A percentile compares a stretch with the other conserved stretches of the same genome.
phyloP scores from a whole-genome alignment of 2,888 invertebrate species.

The Lasiommata megera region DNA sequence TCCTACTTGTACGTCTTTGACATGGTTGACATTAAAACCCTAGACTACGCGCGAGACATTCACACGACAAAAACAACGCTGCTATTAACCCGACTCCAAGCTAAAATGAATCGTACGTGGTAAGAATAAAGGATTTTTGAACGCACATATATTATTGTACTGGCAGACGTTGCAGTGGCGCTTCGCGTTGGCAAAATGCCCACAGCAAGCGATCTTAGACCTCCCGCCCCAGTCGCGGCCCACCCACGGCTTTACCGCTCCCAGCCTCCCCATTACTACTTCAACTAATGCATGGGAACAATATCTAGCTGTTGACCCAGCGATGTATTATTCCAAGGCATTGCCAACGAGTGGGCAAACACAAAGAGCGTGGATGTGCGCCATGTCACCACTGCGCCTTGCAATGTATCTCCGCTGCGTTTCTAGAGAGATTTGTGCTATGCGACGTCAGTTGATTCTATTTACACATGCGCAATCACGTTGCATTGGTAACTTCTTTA shows the following conservation, averaged over 20 bases:
- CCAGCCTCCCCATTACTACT: slow-evolving; percentile 56
- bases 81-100: slow-evolving; percentile 16
- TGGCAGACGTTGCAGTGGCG: slow-evolving; percentile 66
- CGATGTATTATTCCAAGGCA: slow-evolving; percentile 48
- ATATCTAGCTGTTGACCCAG: slow-evolving; percentile 50
- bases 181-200: slow-evolving; percentile 73
- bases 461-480: slow-evolving; percentile 18
- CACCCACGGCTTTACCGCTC: slow-evolving; percentile 53
- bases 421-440: slow-evolving; percentile 10
- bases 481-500: background rate
- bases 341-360: slow-evolving; percentile 22
- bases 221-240: slow-evolving; percentile 40
- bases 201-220: slow-evolving; percentile 57
- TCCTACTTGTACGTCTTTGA: slow-evolving; percentile 47
- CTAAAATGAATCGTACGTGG: slow-evolving; percentile 47
- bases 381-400: slow-evolving; percentile 21
- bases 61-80: slow-evolving; percentile 40
- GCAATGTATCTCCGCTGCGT: slow-evolving; percentile 21
- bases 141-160: slow-evolving; percentile 43
- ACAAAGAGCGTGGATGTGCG: slow-evolving; percentile 24
- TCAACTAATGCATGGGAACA: slow-evolving; percentile 58
- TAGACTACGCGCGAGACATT: slow-evolving; percentile 72
- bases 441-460: slow-evolving; percentile 14
- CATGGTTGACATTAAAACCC: slow-evolving; percentile 66
- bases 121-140: slow-evolving; percentile 39